Conservation (phyloP, 2,797 vertebrate genomes). For the Arrhamphus sclerolepis region DNA sequence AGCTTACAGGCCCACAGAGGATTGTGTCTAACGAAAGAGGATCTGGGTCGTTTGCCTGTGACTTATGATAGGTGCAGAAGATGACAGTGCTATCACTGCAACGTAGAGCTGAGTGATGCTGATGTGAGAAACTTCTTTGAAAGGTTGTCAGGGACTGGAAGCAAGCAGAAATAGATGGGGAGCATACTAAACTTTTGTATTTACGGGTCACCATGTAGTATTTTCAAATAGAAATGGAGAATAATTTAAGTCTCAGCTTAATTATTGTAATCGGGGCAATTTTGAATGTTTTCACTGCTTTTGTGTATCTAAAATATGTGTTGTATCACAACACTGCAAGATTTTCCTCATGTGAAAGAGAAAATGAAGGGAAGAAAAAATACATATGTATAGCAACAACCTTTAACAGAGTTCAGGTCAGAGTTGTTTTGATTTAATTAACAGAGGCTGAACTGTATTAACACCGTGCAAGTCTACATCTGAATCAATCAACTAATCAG, state of each 20-base stretch:
- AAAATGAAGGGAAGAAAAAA: background rate
- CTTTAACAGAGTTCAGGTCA: slow-evolving; percentile 9
- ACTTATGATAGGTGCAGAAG: slow-evolving; percentile 76
- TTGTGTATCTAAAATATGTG: slow-evolving; percentile 2
- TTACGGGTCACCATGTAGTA: slow-evolving; percentile 22
- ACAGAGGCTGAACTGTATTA: slow-evolving; percentile 27
- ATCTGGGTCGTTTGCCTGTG: slow-evolving; percentile 75
- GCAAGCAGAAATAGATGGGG: slow-evolving; percentile 39
- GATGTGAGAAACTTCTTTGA: slow-evolving; percentile 44
- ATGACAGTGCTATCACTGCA: slow-evolving; percentile 74
- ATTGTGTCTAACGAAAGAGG: slow-evolving; percentile 66
- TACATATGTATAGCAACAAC: background rate
- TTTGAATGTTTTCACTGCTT: background rate
- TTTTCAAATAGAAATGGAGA: slow-evolving; percentile 15
- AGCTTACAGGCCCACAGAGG: slow-evolving; percentile 78
- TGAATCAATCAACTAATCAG: slow-evolving; percentile 42
- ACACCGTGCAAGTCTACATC: slow-evolving; percentile 24
- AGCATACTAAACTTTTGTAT: slow-evolving; percentile 44
- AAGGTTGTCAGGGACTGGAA: slow-evolving; percentile 58
- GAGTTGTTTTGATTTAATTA: slow-evolving; percentile 14
- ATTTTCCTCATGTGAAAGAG: background rate
- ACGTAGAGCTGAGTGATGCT: slow-evolving; percentile 51
- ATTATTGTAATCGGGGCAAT: slow-evolving; percentile 11
- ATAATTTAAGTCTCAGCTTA: slow-evolving; percentile 7
- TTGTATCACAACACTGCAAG: background rate